Percentiles rank a stretch among this genome's conserved stretches.
phyloP scores from a whole-genome alignment of 2,888 invertebrate species.

The Carterocephalus palaemon region DNA sequence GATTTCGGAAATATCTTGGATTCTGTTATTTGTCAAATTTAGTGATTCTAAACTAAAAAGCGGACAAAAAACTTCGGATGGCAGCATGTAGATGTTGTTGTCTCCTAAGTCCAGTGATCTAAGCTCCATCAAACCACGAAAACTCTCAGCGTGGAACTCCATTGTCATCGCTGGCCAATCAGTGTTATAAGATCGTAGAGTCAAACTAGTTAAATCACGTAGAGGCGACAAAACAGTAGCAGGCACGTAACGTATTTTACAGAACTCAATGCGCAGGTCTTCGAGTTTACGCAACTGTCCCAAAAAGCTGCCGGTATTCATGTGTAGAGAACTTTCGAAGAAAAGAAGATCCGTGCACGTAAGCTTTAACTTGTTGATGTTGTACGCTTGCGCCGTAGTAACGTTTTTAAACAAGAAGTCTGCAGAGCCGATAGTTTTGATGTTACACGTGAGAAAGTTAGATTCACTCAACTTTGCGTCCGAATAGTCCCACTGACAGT shows the following conservation, averaged over 20 bases:
- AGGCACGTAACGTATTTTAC: conserved; percentile 87
- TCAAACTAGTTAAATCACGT: conserved; percentile 83
- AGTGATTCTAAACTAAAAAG: conserved; percentile 82
- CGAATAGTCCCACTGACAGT: conserved; percentile 85
- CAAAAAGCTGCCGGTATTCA: conserved; percentile 80
- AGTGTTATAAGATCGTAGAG: conserved; percentile 85
- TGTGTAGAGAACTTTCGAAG: conserved; percentile 85
- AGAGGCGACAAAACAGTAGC: conserved; percentile 83
- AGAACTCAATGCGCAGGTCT: conserved; percentile 85
- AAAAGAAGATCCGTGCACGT: conserved; percentile 86
- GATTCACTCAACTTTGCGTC: conserved; percentile 78
- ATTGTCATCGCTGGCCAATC: conserved; percentile 89
- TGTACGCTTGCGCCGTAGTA: conserved; percentile 84
- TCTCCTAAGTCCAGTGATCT: conserved; percentile 84
- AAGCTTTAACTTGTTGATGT: conserved; percentile 83
- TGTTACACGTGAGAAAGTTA: conserved; percentile 83
- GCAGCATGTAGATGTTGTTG: conserved; percentile 87
- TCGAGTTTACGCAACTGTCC: conserved; percentile 83
- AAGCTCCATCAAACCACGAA: conserved; percentile 83
- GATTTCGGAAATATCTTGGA: conserved; percentile 86
- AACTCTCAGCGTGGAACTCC: conserved; percentile 86
- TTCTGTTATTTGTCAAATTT: conserved; percentile 87
- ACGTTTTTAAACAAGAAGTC: conserved; percentile 85
- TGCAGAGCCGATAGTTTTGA: conserved; percentile 85
- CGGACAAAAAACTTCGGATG: conserved; percentile 85